These are phyloP conservation scores for Cynaeus angustus DNA, from an alignment of 2,888 invertebrate genomes.

Conservation along the genomic window DNA sequence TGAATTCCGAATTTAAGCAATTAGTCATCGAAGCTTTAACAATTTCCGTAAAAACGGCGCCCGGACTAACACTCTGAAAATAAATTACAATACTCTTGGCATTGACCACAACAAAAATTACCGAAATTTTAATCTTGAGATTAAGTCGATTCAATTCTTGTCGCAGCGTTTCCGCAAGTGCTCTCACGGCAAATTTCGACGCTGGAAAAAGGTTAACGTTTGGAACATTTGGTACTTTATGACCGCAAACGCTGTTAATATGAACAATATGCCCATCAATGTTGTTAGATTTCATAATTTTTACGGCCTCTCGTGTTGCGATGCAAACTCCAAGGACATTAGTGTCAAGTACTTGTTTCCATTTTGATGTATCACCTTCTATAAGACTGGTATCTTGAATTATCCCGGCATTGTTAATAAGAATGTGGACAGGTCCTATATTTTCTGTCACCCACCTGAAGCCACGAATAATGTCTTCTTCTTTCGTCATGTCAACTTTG, in stretches of 20 bases:
- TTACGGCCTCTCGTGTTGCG: slow-evolving; percentile 58
- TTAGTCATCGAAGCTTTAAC: background rate
- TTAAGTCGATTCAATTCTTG: slow-evolving; percentile 49
- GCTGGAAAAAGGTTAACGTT: slow-evolving; percentile 53
- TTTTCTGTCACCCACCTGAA: slow-evolving; percentile 55
- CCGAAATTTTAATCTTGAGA: slow-evolving; percentile 57
- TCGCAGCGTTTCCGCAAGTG: slow-evolving; percentile 54
- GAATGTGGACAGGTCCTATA: slow-evolving; percentile 56
- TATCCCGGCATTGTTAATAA: slow-evolving; percentile 58
- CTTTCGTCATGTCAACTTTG: slow-evolving; percentile 55
- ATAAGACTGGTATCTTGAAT: slow-evolving; percentile 45
- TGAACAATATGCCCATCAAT: slow-evolving; percentile 59
- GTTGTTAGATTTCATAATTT: slow-evolving; percentile 54
- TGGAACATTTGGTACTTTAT: slow-evolving; percentile 53
- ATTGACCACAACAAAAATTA: slow-evolving; percentile 26
- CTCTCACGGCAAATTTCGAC: slow-evolving; percentile 55
- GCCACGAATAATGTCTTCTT: slow-evolving; percentile 54
- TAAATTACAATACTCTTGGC: background rate
- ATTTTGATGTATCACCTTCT: slow-evolving; percentile 51
- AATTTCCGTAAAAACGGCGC: slow-evolving; percentile 57
- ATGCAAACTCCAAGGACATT: slow-evolving; percentile 56
- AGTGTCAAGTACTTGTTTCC: slow-evolving; percentile 52
- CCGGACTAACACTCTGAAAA: slow-evolving; percentile 62
- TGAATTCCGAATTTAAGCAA: background rate
- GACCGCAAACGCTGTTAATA: slow-evolving; percentile 58